Percentiles rank a stretch among this genome's conserved stretches.
phyloP scores from a whole-genome alignment of 2,113 vertebrate genomes.

The Parotia lawesii region DNA sequence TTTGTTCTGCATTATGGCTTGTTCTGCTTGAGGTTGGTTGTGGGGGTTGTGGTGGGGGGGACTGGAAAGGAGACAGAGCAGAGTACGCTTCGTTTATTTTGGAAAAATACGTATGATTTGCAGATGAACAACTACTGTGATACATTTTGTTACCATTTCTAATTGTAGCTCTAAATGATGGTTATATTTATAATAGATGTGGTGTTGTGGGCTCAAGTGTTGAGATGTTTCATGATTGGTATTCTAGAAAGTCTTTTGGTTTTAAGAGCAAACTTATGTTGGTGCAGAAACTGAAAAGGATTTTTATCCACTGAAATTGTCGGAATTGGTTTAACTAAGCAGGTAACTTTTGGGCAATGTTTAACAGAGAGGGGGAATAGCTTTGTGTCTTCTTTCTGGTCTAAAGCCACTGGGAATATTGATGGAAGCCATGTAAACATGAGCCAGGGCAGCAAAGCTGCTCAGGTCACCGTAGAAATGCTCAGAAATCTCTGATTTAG shows the following conservation, averaged over 20 bases:
- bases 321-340: neutral
- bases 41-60: neutral
- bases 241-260: neutral
- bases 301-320: neutral
- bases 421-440: neutral
- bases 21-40: neutral
- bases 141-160: neutral
- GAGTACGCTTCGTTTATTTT: neutral
- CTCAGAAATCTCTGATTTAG: neutral
- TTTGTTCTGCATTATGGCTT: slow-evolving; percentile 31
- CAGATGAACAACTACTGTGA: neutral
- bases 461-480: neutral
- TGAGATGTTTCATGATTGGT: neutral
- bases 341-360: neutral
- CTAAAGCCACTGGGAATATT: neutral
- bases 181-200: neutral
- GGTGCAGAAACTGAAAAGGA: neutral
- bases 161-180: neutral
- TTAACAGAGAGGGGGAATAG: neutral
- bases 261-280: neutral
- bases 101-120: neutral
- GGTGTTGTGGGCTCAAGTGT: neutral
- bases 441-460: neutral
- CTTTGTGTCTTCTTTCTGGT: neutral
- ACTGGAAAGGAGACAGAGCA: neutral